Evolutionary conservation across 1,140 invertebrate species (phyloP), one percentile per base, ranked within the genome.

Genomic region (Chironomus tepperi): DNA sequence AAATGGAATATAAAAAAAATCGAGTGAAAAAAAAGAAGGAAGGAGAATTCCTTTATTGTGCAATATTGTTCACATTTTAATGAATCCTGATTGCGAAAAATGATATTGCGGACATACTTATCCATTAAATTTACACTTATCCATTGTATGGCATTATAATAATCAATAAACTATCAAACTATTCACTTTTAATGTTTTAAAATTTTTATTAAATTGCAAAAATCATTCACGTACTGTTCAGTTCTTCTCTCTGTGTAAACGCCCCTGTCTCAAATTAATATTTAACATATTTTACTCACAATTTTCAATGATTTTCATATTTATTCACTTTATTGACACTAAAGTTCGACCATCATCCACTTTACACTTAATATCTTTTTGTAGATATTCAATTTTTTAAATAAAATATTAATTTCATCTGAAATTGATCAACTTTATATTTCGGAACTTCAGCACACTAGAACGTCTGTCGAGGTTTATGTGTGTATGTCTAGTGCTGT

Each of bases 191-290:
- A 57, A 57, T 57, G 12, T 12, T n/a, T n/a, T n/a, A 12, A 57
- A 34, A 34, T 34, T 34, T 34, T 34, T 34, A 34, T 34, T 34
- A 34, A 34, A 34, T 34, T 34, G 24, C 24, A 34, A 34, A 34
- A 34, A 34, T 34, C 24, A 34, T 34, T 34, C 24, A 34, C 24
- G 5, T 34, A 34, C 24, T 34, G 24, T 34, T 34, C 24, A 34
- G 24, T 34, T 34, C 24, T 34, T 2, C 24, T 34, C 47, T 57
- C 47, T 57, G 12, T 57, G 47, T 57, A 57, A 57, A 57, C 47
- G 47, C 47, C 47, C 47, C 47, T 57, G 47, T 57, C 47, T 57
- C 47, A 57, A n/a, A 57, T n/a, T n/a, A n/a, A 57, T n/a, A 12
- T 57, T 57, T 12, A 57, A n/a, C 47, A n/a, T 5, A 12, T 57